These are phyloP conservation scores for Zeugodacus cucurbitae DNA, from an alignment of 1,140 invertebrate species.

Conservation along the genomic window DNA sequence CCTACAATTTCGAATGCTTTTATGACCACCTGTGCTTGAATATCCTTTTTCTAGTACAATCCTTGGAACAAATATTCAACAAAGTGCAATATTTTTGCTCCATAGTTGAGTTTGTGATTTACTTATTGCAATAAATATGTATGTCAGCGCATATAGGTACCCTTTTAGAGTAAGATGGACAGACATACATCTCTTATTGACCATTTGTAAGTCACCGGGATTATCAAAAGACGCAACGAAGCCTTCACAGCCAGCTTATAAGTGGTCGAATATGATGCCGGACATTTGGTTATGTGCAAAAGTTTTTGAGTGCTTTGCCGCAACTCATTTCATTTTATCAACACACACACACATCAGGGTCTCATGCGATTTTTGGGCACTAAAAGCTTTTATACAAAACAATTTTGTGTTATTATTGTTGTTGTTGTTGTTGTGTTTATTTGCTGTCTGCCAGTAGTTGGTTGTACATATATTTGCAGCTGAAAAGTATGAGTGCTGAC, in stretches of 20 bases:
- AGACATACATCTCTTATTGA: background rate
- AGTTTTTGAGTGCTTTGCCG: background rate
- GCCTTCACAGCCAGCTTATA: background rate
- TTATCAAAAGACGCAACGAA: background rate
- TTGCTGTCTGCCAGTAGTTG: background rate
- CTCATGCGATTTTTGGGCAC: background rate
- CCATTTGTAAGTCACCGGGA: background rate
- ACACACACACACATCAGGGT: background rate
- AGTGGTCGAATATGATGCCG: background rate
- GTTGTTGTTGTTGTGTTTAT: background rate
- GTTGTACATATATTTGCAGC: background rate
- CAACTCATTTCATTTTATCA: background rate
- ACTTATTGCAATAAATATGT: conserved; percentile 9
- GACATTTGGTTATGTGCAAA: conserved; percentile 5
- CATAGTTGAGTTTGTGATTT: conserved; percentile 1
- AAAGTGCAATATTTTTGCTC: conserved; percentile 4
- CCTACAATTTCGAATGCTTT: too few species aligned
- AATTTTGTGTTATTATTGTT: background rate
- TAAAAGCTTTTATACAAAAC: background rate
- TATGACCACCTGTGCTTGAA: too few species aligned
- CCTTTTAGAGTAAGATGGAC: background rate
- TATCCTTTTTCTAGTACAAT: background rate
- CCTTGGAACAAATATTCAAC: background rate
- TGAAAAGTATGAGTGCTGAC: background rate
- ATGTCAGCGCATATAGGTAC: background rate